These are phyloP conservation scores for Suncus etruscus DNA, from an alignment of 2,113 vertebrate genomes.

Conservation along the genomic window DNA sequence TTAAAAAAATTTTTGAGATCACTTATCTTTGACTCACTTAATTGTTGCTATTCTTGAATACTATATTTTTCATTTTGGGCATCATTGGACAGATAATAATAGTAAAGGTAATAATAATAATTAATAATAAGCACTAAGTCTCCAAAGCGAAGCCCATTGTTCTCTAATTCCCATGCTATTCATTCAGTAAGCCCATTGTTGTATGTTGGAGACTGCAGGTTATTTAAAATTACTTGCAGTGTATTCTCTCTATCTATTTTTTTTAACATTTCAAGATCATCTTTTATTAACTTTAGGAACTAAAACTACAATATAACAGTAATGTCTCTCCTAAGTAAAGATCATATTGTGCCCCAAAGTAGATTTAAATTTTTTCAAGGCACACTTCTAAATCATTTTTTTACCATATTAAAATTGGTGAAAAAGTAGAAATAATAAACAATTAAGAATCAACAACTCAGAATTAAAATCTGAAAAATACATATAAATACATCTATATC, in stretches of 20 bases:
- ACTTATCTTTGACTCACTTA: background rate
- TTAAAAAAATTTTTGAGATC: background rate
- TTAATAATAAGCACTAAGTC: background rate
- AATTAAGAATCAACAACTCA: conserved; percentile 2
- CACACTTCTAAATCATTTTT: conserved; percentile 39
- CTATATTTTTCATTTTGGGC: background rate
- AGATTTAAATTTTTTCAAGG: conserved; percentile 51
- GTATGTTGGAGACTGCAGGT: background rate
- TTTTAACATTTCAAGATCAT: background rate
- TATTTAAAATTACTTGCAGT: background rate
- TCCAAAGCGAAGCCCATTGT: background rate
- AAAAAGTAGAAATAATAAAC: background rate
- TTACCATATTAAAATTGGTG: conserved; percentile 2
- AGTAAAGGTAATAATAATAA: background rate
- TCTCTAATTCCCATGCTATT: background rate
- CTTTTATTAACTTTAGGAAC: conserved; percentile 19
- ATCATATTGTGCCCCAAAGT: conserved; percentile 23
- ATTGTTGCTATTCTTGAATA: no score
- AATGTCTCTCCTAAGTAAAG: background rate
- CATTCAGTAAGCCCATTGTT: background rate
- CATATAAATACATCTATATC: background rate
- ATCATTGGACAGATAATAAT: background rate
- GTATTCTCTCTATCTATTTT: no score
- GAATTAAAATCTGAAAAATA: conserved; percentile 59
- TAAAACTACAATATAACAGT: background rate